These are phyloP conservation scores for Ylistrum balloti DNA, from an alignment of 1,140 invertebrate species.

Conservation along the genomic window DNA sequence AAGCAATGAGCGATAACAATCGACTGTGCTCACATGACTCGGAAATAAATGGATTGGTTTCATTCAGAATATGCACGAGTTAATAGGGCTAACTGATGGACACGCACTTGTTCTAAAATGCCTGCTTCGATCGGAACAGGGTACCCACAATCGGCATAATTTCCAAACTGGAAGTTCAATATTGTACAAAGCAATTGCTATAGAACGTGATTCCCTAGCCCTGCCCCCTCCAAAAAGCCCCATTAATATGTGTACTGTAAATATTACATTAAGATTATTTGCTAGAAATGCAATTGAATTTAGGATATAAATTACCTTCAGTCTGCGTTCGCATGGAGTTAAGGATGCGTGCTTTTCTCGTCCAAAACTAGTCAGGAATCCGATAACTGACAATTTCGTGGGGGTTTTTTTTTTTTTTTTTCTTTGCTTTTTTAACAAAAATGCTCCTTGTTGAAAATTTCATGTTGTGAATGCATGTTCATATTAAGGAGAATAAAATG, in stretches of 20 bases:
- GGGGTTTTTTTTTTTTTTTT: too few relatives aligned
- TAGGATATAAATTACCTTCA: background rate
- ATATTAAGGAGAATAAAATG: background rate
- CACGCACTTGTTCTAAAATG: too few relatives aligned
- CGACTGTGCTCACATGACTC: too few relatives aligned
- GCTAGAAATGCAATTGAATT: background rate
- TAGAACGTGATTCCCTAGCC: background rate
- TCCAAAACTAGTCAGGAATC: background rate
- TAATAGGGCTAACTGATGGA: too few relatives aligned
- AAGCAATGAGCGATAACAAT: too few relatives aligned
- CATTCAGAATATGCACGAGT: too few relatives aligned
- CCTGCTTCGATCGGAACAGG: too few relatives aligned
- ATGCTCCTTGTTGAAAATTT: background rate
- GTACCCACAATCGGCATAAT: background rate
- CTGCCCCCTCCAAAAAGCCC: too few relatives aligned
- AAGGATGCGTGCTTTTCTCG: background rate
- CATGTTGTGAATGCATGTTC: background rate
- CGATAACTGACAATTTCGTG: too few relatives aligned
- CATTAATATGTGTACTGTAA: background rate
- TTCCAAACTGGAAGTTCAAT: conserved; percentile 7
- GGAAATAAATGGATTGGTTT: too few relatives aligned
- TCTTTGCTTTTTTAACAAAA: background rate
- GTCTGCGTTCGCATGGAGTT: background rate
- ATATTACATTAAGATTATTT: background rate
- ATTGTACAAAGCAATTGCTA: background rate